phyloP scores from a whole-genome alignment of 1,140 invertebrate genomes.

The Hermetia illucens region DNA sequence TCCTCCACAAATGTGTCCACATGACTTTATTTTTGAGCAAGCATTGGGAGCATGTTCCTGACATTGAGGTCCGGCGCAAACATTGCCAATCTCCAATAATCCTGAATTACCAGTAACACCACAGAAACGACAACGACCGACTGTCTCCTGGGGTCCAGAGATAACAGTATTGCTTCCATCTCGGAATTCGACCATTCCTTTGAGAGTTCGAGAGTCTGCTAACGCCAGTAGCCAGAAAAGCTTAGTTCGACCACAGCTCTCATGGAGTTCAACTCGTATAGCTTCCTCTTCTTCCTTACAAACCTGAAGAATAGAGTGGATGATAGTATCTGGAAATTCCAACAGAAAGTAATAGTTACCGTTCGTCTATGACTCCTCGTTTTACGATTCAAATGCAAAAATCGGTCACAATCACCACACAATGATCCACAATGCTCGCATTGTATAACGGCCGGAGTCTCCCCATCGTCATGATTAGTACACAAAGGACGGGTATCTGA shows the following conservation, averaged over 20 bases:
- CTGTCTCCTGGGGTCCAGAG: constrained; percentile 31
- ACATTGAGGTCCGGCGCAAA: constrained; percentile 88
- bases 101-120: constrained; percentile 70
- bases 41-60: constrained; percentile 77
- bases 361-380: constrained; percentile 80
- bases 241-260: constrained; percentile 89
- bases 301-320: constrained; percentile 33
- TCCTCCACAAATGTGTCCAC: constrained; percentile 88
- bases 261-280: constrained; percentile 85
- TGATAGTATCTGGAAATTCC: constrained; percentile 2
- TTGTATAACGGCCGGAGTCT: constrained; percentile 84
- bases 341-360: constrained; percentile 33
- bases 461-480: constrained; percentile 92
- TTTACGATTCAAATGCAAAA: constrained; percentile 79
- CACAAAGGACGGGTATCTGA: constrained; percentile 47
- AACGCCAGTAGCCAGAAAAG: constrained; percentile 88
- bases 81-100: constrained; percentile 77
- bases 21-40: constrained; percentile 67
- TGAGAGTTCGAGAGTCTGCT: constrained; percentile 82
- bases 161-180: constrained; percentile 43
- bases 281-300: constrained; percentile 94
- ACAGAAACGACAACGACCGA: constrained; percentile 85
- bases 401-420: constrained; percentile 90
- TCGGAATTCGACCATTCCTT: constrained; percentile 87
- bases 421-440: constrained; percentile 84